A percentile compares a stretch with the other conserved stretches of the same genome.
phyloP scores from a whole-genome alignment of 2,797 vertebrate species.

The Rhynchotus rufescens region DNA sequence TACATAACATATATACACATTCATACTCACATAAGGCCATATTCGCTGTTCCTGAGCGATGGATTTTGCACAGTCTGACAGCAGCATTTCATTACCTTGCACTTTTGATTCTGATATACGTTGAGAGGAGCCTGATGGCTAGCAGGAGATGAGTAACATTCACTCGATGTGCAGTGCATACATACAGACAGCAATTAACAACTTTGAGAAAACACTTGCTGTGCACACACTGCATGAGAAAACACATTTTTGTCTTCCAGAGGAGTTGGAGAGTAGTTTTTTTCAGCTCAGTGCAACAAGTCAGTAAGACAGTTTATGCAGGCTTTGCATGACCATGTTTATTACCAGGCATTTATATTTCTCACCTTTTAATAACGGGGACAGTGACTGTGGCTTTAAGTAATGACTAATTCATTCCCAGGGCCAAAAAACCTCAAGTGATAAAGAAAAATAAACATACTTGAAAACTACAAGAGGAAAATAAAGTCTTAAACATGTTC shows the following conservation, averaged over 20 bases:
- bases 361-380: conserved; percentile 27
- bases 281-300: conserved; percentile 39
- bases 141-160: background rate
- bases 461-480: background rate
- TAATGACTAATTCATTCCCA: background rate
- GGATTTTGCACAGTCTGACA: background rate
- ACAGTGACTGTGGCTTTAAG: conserved; percentile 10
- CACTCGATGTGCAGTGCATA: background rate
- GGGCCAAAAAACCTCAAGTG: background rate
- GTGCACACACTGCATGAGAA: conserved; percentile 21
- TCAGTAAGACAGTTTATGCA: conserved; percentile 18
- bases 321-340: background rate
- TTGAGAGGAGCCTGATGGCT: background rate
- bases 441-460: background rate
- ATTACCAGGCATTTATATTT: background rate
- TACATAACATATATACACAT: background rate
- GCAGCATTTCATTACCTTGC: background rate
- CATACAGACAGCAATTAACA: background rate
- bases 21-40: background rate
- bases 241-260: conserved; percentile 28
- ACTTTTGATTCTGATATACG: background rate
- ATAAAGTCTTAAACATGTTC: background rate
- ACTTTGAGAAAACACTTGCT: conserved; percentile 27
- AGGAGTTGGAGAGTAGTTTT: conserved; percentile 1
- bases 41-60: background rate